Evolutionary conservation across 2,113 vertebrate species (phyloP).

Genomic region (Cnemophilus loriae): DNA sequence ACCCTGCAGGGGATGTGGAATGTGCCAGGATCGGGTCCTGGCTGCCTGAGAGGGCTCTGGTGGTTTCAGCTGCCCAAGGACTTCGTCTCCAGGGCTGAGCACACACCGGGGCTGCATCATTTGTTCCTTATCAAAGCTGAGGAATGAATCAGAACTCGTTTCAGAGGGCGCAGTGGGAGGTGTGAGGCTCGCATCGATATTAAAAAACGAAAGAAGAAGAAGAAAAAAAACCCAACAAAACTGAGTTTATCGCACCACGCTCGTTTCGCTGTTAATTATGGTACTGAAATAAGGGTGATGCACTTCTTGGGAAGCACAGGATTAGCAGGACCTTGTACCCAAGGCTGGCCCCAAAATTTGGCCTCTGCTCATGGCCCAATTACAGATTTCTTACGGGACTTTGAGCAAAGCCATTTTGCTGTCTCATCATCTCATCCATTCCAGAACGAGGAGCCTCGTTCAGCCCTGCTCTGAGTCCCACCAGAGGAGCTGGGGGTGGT

Average conservation of each 20-base stretch:
- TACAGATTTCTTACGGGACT: fast-evolving
- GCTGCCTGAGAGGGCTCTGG: background rate
- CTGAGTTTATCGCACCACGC: background rate
- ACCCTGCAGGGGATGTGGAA: background rate
- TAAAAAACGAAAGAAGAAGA: background rate
- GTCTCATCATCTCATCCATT: fast-evolving
- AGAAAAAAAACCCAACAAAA: background rate
- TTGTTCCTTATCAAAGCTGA: constrained; percentile 45
- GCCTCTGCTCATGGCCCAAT: background rate
- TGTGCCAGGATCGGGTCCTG: background rate
- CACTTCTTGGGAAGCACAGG: background rate
- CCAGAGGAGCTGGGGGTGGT: background rate
- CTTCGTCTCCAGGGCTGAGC: background rate
- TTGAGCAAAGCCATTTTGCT: background rate
- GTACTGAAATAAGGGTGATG: background rate
- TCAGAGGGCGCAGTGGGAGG: background rate
- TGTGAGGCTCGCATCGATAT: background rate
- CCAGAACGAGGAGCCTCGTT: fast-evolving
- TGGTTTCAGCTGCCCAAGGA: background rate
- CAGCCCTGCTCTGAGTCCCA: background rate
- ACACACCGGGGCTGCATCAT: background rate
- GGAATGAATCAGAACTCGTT: constrained; percentile 40
- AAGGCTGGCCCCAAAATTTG: background rate
- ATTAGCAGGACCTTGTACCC: background rate
- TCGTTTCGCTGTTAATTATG: background rate